Base-by-base conservation (phyloP, 1,140 invertebrate genomes). In the Lucilia cuprina region DNA sequence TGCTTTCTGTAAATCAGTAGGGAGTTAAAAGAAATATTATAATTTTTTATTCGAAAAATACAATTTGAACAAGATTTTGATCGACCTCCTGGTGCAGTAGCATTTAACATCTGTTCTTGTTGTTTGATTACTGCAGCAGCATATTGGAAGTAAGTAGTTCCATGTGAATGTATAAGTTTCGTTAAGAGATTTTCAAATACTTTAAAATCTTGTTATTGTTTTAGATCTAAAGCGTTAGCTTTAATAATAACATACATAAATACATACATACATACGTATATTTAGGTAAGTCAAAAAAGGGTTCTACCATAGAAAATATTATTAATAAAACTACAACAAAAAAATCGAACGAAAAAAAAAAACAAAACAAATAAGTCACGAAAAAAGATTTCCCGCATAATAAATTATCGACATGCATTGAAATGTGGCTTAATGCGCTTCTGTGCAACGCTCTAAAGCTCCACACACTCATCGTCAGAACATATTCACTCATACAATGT, bases 371-470 rank as follows among this genome's bases (percentile, higher is more conserved):
- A 90, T 90, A 90, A 90, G 89, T 90, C 89, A 90, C 89, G 86
- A 90, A 88, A 87, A 89, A 88, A 87, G 89, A 90, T 90, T 90
- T 90, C 89, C 89, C 89, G 89, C 87, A 90, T 90, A 89, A 90
- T 90, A 90, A 90, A 90, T 90, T 90, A 90, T 88, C 87, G 86
- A 86, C 82, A 83, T 83, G 77, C 65, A 78, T 83, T 84, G 74
- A 84, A 84, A 85, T 83, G 85, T 74, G 85, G 85, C 80, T 82
- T 84, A 86, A 85, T 87, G 87, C 86, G 87, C 87, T 88, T 88
- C 87, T 88, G 87, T 88, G 87, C 87, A 87, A 87, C 87, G 86
- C 85, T 50, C 14, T 50, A 41, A 65, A 30, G 70, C 21, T 47
- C 41, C 65, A 30, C 25, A 30, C 25, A 30, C 3, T 30, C 70